Conservation (phyloP, 2,797 vertebrate genomes). For the Salarias fasciatus region DNA sequence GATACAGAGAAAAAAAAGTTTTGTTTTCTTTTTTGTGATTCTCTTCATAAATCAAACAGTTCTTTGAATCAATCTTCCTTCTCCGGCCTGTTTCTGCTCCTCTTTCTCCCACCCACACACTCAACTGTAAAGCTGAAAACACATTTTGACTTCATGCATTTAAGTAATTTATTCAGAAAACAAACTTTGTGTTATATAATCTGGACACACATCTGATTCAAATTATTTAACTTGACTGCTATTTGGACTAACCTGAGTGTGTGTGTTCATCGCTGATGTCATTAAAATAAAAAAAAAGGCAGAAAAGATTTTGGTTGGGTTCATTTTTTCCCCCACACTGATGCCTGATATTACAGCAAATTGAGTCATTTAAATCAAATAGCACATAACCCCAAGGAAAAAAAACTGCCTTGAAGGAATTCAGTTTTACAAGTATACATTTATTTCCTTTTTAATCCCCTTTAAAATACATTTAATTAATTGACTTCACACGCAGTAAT, state of each 20-base stretch:
- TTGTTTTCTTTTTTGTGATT: not conserved
- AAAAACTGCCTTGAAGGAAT: not conserved
- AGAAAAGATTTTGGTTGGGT: not conserved
- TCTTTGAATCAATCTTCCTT: slow-evolving; percentile 42
- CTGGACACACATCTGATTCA: slow-evolving; percentile 4
- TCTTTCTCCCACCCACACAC: slow-evolving; percentile 26
- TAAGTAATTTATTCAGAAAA: slow-evolving; percentile 10
- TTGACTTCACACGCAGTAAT: slow-evolving; percentile 9
- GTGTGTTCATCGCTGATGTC: slow-evolving; percentile 12
- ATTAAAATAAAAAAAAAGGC: slow-evolving; percentile 24
- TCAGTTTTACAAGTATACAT: not conserved
- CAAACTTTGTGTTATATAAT: slow-evolving; percentile 8
- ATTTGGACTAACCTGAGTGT: slow-evolving; percentile 24
- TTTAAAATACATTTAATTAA: slow-evolving; percentile 34
- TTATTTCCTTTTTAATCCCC: not conserved
- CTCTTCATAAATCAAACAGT: slow-evolving; percentile 28
- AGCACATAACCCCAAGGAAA: not conserved
- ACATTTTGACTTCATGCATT: slow-evolving; percentile 7
- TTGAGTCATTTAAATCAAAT: not conserved
- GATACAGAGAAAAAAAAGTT: too few relatives aligned
- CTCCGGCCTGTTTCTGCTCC: slow-evolving; percentile 44
- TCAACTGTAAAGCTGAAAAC: slow-evolving; percentile 29
- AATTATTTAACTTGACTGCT: slow-evolving; percentile 3
- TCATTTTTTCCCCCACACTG: not conserved
- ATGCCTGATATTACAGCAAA: slow-evolving; percentile 25